A percentile compares a stretch with the other conserved stretches of the same genome.
phyloP scores from a whole-genome alignment of 1,140 invertebrate species.

The Atta cephalotes region DNA sequence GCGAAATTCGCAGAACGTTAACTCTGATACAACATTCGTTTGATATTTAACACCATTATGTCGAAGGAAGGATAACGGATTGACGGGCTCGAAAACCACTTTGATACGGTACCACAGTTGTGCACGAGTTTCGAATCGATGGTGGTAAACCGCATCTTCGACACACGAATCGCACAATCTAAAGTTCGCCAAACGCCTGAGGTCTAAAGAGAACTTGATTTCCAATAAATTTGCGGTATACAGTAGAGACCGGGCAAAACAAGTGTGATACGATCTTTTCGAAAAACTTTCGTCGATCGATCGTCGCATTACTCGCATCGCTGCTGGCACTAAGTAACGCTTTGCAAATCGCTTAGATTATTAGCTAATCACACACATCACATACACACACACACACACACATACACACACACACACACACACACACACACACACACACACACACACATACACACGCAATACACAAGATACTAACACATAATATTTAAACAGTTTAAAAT shows the following conservation, averaged over 20 bases:
- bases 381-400: too few species aligned
- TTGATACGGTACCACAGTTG: slow-evolving; percentile 42
- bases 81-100: slow-evolving; percentile 43
- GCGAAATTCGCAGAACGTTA: slow-evolving; percentile 17
- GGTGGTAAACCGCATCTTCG: slow-evolving; percentile 61
- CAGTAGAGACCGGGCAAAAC: slow-evolving; percentile 43
- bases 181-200: slow-evolving; percentile 59
- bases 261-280: slow-evolving; percentile 57
- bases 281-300: slow-evolving; percentile 25
- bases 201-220: slow-evolving; percentile 64
- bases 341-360: background rate
- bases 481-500: background rate
- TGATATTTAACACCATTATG: slow-evolving; percentile 41
- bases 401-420: too few species aligned
- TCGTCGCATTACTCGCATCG: background rate
- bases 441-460: too few species aligned
- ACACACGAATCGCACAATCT: slow-evolving; percentile 47
- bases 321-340: background rate
- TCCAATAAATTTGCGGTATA: slow-evolving; percentile 63
- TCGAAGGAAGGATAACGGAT: slow-evolving; percentile 40
- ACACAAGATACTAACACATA: too few species aligned
- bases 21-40: slow-evolving; percentile 13
- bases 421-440: too few species aligned
- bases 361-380: background rate
- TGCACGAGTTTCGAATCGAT: slow-evolving; percentile 56